Percentiles rank a stretch among this genome's conserved stretches.
Evolutionary conservation across 2,888 invertebrate species (phyloP).

Genomic region (Synergus itoensis): DNA sequence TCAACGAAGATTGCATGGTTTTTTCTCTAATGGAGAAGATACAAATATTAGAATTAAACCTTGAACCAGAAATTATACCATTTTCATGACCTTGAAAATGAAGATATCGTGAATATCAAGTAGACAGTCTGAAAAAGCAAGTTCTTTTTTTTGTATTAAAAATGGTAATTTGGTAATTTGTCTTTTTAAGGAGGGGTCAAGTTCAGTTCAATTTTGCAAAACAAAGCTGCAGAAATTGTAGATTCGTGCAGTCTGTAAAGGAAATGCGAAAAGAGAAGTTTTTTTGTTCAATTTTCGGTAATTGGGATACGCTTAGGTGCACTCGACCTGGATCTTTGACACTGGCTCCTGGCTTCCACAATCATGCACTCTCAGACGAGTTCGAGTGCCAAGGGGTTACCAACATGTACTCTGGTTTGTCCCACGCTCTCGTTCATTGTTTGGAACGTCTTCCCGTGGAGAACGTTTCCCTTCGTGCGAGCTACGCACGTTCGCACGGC

Average conservation of each 20-base stretch:
- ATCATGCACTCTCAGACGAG: constrained; percentile 51
- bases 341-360: constrained; percentile 45
- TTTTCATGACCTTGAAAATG: neutral
- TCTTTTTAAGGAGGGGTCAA: neutral
- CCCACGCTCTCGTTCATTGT: constrained; percentile 73
- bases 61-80: too few relatives aligned
- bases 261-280: constrained; percentile 16
- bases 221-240: neutral
- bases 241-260: neutral
- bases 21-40: neutral
- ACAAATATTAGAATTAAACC: too few relatives aligned
- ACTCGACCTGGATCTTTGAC: constrained; percentile 61
- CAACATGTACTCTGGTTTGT: constrained; percentile 65
- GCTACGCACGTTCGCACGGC: constrained; percentile 59
- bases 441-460: constrained; percentile 58
- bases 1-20: neutral
- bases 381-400: constrained; percentile 58
- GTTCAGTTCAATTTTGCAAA: neutral
- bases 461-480: constrained; percentile 53
- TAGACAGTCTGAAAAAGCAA: neutral
- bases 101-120: neutral
- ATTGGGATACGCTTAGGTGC: constrained; percentile 53
- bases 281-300: constrained; percentile 29
- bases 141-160: neutral
- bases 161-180: neutral